These are phyloP conservation scores for Cydia amplana DNA, from an alignment of 1,140 invertebrate genomes.

Conservation along the genomic window DNA sequence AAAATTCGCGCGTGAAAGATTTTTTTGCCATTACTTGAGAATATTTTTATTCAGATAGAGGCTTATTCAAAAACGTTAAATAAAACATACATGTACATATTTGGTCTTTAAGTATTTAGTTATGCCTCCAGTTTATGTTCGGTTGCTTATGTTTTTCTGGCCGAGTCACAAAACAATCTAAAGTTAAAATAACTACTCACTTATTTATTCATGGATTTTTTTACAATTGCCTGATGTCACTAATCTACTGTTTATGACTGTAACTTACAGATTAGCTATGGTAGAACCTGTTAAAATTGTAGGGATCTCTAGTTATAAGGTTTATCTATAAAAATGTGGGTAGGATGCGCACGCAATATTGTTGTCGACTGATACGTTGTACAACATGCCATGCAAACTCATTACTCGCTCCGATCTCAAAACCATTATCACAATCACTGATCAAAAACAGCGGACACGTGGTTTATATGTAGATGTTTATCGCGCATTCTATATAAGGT, in stretches of 20 bases:
- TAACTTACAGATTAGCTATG: too few relatives aligned
- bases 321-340: not conserved
- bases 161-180: too few relatives aligned
- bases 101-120: too few relatives aligned
- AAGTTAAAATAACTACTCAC: too few relatives aligned
- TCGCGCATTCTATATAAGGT: conserved; percentile 52
- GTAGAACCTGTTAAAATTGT: not conserved
- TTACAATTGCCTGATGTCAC: too few relatives aligned
- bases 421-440: conserved; percentile 8
- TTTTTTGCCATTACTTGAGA: not conserved
- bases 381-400: conserved; percentile 16
- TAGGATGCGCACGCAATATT: not conserved
- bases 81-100: not conserved
- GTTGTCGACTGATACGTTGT: not conserved
- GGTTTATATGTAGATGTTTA: conserved; percentile 46
- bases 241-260: too few relatives aligned
- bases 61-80: not conserved
- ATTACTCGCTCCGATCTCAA: not conserved
- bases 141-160: too few relatives aligned
- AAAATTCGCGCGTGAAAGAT: not conserved
- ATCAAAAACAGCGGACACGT: not conserved
- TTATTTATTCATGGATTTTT: too few relatives aligned
- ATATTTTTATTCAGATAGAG: not conserved
- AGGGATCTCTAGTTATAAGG: not conserved
- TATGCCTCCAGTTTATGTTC: too few relatives aligned